These are phyloP conservation scores for Drosophila yooni DNA, from an alignment of 2,888 invertebrate genomes.

Conservation along the genomic window DNA sequence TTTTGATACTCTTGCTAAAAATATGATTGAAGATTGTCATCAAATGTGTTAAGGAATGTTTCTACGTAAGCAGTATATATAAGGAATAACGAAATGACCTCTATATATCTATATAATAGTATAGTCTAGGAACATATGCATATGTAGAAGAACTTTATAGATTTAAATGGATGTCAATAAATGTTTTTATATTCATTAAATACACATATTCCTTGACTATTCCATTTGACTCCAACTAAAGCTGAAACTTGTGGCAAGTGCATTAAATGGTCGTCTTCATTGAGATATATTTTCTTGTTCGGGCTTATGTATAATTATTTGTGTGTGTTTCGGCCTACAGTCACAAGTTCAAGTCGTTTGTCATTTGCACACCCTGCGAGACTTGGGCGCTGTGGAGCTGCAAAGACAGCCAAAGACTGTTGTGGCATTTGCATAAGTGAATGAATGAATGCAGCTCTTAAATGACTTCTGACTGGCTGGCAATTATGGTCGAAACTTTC, in stretches of 20 bases:
- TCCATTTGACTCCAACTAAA: background rate
- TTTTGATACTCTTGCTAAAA: constrained; percentile 25
- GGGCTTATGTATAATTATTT: constrained; percentile 8
- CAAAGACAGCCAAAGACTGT: constrained; percentile 43
- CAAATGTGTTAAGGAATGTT: background rate
- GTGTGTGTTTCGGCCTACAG: constrained; percentile 34
- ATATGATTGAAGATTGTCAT: background rate
- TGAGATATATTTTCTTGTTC: background rate
- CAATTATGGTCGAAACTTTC: constrained; percentile 67
- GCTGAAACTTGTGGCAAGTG: background rate
- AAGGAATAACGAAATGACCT: background rate
- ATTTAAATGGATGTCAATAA: fast-evolving
- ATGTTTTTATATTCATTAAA: background rate
- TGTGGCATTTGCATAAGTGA: constrained; percentile 79
- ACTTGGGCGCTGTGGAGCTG: constrained; percentile 18
- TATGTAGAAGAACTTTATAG: background rate
- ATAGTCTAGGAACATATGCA: background rate
- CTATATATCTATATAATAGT: fast-evolving
- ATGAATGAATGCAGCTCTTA: constrained; percentile 72
- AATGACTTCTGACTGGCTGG: constrained; percentile 52
- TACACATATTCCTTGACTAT: background rate
- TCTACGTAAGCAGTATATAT: background rate
- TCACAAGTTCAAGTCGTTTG: constrained; percentile 77
- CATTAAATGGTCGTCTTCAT: background rate
- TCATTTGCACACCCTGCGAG: constrained; percentile 69